Evolutionary conservation across 2,113 vertebrate genomes (phyloP), one percentile per base, ranked within the genome.

Genomic region (Motacilla alba): DNA sequence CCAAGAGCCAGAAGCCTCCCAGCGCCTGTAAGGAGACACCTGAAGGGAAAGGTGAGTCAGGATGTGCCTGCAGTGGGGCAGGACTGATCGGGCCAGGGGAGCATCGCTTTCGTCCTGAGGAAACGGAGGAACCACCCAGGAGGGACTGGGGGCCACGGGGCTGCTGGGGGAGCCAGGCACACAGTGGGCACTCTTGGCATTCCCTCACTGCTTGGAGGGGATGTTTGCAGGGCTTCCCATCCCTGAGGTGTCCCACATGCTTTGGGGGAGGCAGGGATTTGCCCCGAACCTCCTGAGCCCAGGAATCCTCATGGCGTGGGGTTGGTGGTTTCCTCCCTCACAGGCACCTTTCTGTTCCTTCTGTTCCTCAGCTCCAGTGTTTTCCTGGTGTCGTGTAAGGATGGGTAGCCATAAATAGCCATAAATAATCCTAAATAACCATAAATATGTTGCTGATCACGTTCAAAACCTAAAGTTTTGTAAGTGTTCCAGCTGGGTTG

Each of bases 21-120:
- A 28, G 37, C 88, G 81, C 73, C 89, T 93, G 95, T 94, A 94
- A 96, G 86, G 69, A 39, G 90, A 93, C 62, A 79, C 84, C 84
- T 59, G 13, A 15, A 35, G 78, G 63, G 95, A 93, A 95, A 95
- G 78, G 63, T 31, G 84, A 95, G 91, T 75, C 81, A 26, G 18
- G 13, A 3, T 3, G 39, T 62, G 55, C 88, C 81, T 12, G 83
- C 11, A 0, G 46, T 6, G 49, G 8, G 68, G 55, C 44, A 55
- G 63, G 72, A 9, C 23, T 35, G 74, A 9, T 24, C 5, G 0
- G 2, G 58, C 50, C 55, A 14, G 47, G 23, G 27, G 0, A 50
- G 80, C 93, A 37, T 84, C 4, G 0, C 66, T 52, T 37, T 59
- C 22, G 3, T n/a, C 49, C 24, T 5, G 1, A 33, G 33, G 56